Percentiles rank a stretch among this genome's conserved stretches.
These are phyloP conservation scores for Agrypnia vestita DNA, from an alignment of 1,140 invertebrate genomes.

Conservation along the genomic window DNA sequence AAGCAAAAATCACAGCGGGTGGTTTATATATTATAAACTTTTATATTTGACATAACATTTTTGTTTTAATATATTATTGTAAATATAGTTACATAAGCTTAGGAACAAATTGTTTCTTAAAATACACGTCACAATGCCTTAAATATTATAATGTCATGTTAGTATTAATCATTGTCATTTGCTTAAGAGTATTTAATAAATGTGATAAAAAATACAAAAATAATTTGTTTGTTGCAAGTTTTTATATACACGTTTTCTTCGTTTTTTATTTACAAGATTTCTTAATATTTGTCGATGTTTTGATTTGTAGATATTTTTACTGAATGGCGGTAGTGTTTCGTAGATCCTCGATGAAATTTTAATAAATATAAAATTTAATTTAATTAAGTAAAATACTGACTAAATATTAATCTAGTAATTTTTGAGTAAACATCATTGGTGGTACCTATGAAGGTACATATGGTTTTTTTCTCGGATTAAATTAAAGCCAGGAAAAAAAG, in stretches of 20 bases:
- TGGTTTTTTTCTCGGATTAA: too few species aligned
- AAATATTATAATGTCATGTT: conserved; percentile 30
- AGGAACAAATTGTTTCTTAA: conserved; percentile 39
- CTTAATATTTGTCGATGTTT: too few species aligned
- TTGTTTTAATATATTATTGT: not conserved
- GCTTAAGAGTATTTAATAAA: conserved; percentile 33
- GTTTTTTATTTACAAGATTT: not conserved
- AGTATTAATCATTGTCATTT: conserved; percentile 12
- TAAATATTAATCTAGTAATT: too few species aligned
- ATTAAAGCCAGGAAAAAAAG: too few species aligned
- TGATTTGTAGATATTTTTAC: not conserved
- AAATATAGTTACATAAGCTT: conserved; percentile 31
- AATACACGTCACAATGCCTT: conserved; percentile 24
- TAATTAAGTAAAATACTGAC: too few species aligned
- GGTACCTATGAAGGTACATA: too few species aligned
- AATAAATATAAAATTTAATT: too few species aligned
- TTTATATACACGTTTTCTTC: conserved; percentile 23
- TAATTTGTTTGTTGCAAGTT: conserved; percentile 17
- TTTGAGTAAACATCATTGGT: too few species aligned
- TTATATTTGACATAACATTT: conserved; percentile 14
- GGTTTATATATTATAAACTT: conserved; percentile 5
- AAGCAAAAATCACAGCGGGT: conserved; percentile 42
- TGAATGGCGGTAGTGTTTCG: not conserved
- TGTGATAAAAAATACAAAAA: conserved; percentile 33
- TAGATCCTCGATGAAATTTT: too few species aligned